Percentiles rank a stretch among this genome's conserved stretches.
Evolutionary conservation across 2,888 invertebrate species (phyloP).

Genomic region (Operophtera brumata): DNA sequence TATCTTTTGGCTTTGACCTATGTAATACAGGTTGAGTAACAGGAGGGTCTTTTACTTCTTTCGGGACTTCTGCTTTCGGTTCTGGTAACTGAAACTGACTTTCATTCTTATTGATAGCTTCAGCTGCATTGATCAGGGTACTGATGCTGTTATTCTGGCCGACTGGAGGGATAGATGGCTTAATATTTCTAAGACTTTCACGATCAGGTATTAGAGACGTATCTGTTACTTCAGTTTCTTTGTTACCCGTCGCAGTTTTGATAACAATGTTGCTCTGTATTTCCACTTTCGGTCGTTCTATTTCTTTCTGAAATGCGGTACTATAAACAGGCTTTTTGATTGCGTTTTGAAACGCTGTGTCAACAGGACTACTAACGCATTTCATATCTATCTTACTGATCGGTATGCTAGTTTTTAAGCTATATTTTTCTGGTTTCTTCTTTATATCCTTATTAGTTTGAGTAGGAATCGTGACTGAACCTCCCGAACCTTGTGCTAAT

Average conservation of each 20-base stretch:
- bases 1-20: constrained; percentile 51
- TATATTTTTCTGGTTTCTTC: constrained; percentile 67
- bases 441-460: constrained; percentile 49
- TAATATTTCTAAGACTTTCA: constrained; percentile 1
- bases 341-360: constrained; percentile 27
- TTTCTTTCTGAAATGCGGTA: constrained; percentile 40
- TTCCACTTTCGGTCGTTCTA: constrained; percentile 53
- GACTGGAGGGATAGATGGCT: constrained; percentile 5
- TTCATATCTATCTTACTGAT: constrained; percentile 75
- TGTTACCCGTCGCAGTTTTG: constrained; percentile 50
- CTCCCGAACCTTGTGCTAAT: constrained; percentile 58
- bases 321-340: constrained; percentile 43
- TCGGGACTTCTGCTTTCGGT: constrained; percentile 43
- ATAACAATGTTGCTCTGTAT: constrained; percentile 72
- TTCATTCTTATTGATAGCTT: constrained; percentile 62
- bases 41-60: constrained; percentile 44
- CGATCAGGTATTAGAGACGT: constrained; percentile 1
- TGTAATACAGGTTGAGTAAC: constrained; percentile 28
- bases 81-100: constrained; percentile 56
- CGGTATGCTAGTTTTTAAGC: constrained; percentile 75
- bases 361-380: constrained; percentile 50
- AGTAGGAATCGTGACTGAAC: constrained; percentile 48
- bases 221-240: constrained; percentile 49
- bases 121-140: constrained; percentile 64
- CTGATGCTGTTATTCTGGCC: constrained; percentile 48